A percentile compares a stretch with the other conserved stretches of the same genome.
phyloP scores from a whole-genome alignment of 2,888 invertebrate genomes.

The Coleophora deauratella region DNA sequence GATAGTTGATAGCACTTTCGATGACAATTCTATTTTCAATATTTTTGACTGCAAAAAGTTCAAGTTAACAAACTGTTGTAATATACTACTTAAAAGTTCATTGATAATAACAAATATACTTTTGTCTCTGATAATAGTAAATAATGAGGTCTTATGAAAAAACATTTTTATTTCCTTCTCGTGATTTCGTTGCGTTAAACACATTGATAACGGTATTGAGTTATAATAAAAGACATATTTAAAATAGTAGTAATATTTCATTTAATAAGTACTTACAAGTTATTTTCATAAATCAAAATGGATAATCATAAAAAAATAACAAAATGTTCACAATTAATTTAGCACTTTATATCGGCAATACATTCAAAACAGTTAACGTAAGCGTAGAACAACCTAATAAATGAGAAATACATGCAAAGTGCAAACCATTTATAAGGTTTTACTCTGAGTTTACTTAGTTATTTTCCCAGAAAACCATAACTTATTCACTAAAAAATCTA shows the following conservation, averaged over 20 bases:
- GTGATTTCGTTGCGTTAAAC: too few relatives aligned
- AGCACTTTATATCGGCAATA: neutral
- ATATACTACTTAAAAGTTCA: too few relatives aligned
- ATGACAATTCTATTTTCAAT: constrained; percentile 57
- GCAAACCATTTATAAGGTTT: too few relatives aligned
- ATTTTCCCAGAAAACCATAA: too few relatives aligned
- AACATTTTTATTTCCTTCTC: too few relatives aligned
- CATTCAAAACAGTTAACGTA: constrained; percentile 1
- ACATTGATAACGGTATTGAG: too few relatives aligned
- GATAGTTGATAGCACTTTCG: constrained; percentile 15
- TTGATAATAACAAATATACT: too few relatives aligned
- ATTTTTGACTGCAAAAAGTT: constrained; percentile 8
- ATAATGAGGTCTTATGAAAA: too few relatives aligned
- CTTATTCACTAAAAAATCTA: too few relatives aligned
- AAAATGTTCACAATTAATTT: constrained; percentile 10
- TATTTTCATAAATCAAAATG: constrained; percentile 35
- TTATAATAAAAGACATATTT: too few relatives aligned
- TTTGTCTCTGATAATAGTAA: too few relatives aligned
- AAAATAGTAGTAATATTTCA: constrained; percentile 63
- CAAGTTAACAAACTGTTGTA: constrained; percentile 23
- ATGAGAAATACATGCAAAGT: neutral
- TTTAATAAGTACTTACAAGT: constrained; percentile 50
- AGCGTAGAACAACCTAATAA: constrained; percentile 1
- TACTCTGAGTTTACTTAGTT: too few relatives aligned
- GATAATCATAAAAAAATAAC: constrained; percentile 52